A percentile compares a stretch with the other conserved stretches of the same genome.
Evolutionary conservation across 2,888 invertebrate species (phyloP).

Genomic region (Rhyacophila evoluta): DNA sequence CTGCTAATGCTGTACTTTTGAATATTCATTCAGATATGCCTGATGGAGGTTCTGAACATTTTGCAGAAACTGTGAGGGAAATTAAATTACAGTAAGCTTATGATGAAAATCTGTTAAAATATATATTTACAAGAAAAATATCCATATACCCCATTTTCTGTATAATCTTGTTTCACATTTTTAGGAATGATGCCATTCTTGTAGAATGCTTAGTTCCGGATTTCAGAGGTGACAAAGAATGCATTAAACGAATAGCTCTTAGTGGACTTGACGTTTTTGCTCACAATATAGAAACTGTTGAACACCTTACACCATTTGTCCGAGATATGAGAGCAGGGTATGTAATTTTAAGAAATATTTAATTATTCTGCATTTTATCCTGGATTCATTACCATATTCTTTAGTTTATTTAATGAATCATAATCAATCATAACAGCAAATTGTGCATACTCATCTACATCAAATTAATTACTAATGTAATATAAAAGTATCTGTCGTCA

Average conservation of each 20-base stretch:
- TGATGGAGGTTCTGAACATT: slow-evolving; percentile 95
- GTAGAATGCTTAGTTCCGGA: slow-evolving; percentile 98
- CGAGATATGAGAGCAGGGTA: slow-evolving; percentile 94
- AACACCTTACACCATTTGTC: slow-evolving; percentile 89
- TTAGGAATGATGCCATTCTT: slow-evolving; percentile 83
- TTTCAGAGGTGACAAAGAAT: slow-evolving; percentile 85
- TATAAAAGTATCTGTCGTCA: too few species aligned
- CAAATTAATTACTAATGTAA: too few species aligned
- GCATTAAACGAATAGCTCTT: slow-evolving; percentile 80
- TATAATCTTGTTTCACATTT: slow-evolving; percentile 52
- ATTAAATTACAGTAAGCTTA: slow-evolving; percentile 79
- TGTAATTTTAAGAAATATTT: too few species aligned
- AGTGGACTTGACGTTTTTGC: slow-evolving; percentile 96
- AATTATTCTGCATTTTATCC: too few species aligned
- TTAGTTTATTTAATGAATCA: too few species aligned
- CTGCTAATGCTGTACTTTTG: too few species aligned
- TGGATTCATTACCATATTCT: too few species aligned
- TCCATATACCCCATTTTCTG: too few species aligned
- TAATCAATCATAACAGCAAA: too few species aligned
- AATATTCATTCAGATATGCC: slow-evolving; percentile 87
- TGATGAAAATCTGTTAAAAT: neutral
- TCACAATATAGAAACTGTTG: slow-evolving; percentile 98
- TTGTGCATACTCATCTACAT: too few species aligned
- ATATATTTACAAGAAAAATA: neutral
- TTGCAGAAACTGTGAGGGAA: slow-evolving; percentile 91